Conservation (phyloP, 2,888 invertebrate species). For the Heliconius hortense region DNA sequence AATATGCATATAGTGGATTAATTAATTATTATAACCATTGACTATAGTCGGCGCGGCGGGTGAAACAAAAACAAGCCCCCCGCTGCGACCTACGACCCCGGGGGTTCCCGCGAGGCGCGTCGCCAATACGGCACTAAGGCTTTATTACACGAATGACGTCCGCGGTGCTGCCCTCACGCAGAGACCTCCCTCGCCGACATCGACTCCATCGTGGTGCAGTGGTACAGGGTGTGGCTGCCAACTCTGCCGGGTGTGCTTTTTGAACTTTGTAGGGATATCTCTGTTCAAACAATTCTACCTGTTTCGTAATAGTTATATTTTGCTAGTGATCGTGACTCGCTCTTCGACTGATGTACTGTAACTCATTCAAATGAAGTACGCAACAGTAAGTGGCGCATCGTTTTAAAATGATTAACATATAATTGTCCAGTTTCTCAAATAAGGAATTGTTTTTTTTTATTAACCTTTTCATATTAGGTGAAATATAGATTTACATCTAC, state of each 20-base stretch:
- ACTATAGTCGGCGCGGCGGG: neutral
- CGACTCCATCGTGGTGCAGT: neutral
- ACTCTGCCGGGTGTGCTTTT: no score
- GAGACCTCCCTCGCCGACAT: neutral
- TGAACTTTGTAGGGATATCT: no score
- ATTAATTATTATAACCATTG: neutral
- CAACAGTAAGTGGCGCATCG: no score
- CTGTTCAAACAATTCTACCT: no score
- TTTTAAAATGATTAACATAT: neutral
- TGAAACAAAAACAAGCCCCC: neutral
- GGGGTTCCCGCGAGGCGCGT: neutral
- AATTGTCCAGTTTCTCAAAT: neutral
- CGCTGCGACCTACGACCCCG: neutral
- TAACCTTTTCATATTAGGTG: neutral
- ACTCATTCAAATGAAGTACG: neutral
- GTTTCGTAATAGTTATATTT: no score
- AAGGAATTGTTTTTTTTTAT: neutral
- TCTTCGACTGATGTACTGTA: neutral
- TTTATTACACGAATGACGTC: slow-evolving; percentile 9
- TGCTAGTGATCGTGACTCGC: neutral
- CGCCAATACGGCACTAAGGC: neutral
- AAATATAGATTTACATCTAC: neutral
- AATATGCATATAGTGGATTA: no score
- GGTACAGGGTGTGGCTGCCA: neutral
- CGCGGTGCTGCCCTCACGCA: neutral